These are phyloP conservation scores for Orthonyx spaldingii DNA, from an alignment of 2,113 vertebrate species.

Conservation along the genomic window DNA sequence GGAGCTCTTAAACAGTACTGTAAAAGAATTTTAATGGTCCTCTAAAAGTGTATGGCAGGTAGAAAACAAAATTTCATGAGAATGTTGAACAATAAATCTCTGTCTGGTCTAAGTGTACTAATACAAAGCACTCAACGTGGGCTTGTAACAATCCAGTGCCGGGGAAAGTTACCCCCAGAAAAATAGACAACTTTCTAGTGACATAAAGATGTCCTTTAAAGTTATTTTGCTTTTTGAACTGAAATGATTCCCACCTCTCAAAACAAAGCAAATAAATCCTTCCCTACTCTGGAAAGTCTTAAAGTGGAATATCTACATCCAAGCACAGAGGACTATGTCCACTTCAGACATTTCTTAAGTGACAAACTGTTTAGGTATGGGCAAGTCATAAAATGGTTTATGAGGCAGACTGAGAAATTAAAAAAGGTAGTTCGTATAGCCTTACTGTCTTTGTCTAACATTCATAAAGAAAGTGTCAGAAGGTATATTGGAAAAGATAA, in stretches of 20 bases:
- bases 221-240: background rate
- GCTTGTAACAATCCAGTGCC: background rate
- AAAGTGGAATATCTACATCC: background rate
- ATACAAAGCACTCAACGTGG: background rate
- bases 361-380: background rate
- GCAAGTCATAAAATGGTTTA: background rate
- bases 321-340: background rate
- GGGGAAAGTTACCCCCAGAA: background rate
- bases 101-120: background rate
- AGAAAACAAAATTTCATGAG: background rate
- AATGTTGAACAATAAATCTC: background rate
- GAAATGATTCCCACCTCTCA: rapidly evolving
- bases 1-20: background rate
- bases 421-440: background rate
- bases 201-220: background rate
- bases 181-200: background rate
- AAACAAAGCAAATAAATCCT: background rate
- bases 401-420: background rate
- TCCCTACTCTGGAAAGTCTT: background rate
- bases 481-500: background rate
- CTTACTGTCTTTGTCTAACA: background rate
- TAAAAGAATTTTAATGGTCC: background rate
- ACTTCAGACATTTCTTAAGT: background rate
- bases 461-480: background rate
- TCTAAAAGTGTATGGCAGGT: background rate